These are phyloP conservation scores for Eriocheir sinensis DNA, from an alignment of 1,140 invertebrate species.

Conservation along the genomic window DNA sequence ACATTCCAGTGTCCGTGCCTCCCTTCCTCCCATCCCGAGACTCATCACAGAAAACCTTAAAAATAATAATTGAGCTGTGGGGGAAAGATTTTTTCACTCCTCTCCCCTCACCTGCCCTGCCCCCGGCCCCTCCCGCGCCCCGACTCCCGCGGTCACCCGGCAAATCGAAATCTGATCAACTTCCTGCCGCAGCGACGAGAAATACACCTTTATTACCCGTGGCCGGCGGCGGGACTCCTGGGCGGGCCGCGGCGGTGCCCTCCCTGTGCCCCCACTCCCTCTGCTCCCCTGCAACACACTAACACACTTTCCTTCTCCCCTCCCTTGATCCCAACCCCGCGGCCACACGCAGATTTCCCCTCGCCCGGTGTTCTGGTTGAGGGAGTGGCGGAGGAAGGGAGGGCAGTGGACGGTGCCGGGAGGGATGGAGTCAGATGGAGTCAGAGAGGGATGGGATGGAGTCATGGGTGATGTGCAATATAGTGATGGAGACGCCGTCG, in stretches of 20 bases:
- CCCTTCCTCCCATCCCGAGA: background rate
- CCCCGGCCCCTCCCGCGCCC: background rate
- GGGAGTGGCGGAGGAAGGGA: background rate
- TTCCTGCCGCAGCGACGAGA: slow-evolving; percentile 9
- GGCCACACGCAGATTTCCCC: background rate
- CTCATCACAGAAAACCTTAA: slow-evolving; percentile 26
- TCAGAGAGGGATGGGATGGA: background rate
- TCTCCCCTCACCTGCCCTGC: background rate
- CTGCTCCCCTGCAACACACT: background rate
- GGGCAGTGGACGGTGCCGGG: background rate
- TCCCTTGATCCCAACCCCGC: background rate
- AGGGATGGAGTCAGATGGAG: background rate
- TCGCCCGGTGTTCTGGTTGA: background rate
- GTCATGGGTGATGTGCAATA: background rate
- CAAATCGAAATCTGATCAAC: slow-evolving; percentile 25
- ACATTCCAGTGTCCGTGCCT: background rate
- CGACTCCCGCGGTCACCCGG: background rate
- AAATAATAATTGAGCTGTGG: slow-evolving; percentile 25
- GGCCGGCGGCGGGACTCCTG: background rate
- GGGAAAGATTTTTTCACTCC: background rate
- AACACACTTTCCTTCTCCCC: background rate
- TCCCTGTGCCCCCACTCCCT: background rate
- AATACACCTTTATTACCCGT: slow-evolving; percentile 17
- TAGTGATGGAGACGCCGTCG: background rate
- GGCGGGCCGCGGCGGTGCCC: background rate